Evolutionary conservation across 1,140 invertebrate genomes (phyloP), one percentile per base, ranked within the genome.

Genomic region (Drosophila pallidifrons): DNA sequence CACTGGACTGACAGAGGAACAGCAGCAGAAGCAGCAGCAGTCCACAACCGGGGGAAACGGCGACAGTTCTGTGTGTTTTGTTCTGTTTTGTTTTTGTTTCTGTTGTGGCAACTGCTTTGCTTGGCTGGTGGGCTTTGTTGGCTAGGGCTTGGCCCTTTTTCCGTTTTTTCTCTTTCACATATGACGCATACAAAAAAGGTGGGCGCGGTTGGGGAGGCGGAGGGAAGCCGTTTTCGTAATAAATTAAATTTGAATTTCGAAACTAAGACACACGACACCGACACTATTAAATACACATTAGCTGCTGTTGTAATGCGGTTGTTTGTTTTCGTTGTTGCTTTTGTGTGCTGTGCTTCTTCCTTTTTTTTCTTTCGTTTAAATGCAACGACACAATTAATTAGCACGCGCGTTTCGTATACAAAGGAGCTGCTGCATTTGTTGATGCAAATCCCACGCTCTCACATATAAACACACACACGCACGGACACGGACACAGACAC

Each of bases 231-330:
- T 68, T 64, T 72, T 58, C 13, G 59, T 71, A 72, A 74, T 72
- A 74, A 77, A 75, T 77, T 79, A 73, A 69, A 77, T 82, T 77
- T 69, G 63, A 81, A 83, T 80, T 80, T 73, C 65, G 35, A 65
- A 65, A 57, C 16, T 32, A 73, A 79, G 61, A 67, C 66, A 71
- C 77, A 69, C 70, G 51, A 73, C 60, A 54, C 58, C 43, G 47
- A 82, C 80, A 81, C 74, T 69, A 81, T 89, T 71, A 66, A 88
- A 75, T 54, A 70, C 73, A 82, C 80, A 88, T 83, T 88, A 82
- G 73, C 77, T 67, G 15, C 16, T 58, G 64, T 64, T 49, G 63
- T 46, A 13, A 11, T 7, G 10, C 61, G 49, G 13, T 58, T 68
- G 38, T 70, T 70, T 61, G 57, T 51, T 58, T 41, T 15, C 32